phyloP scores from a whole-genome alignment of 1,140 invertebrate species.

The Drosophila sp. region DNA sequence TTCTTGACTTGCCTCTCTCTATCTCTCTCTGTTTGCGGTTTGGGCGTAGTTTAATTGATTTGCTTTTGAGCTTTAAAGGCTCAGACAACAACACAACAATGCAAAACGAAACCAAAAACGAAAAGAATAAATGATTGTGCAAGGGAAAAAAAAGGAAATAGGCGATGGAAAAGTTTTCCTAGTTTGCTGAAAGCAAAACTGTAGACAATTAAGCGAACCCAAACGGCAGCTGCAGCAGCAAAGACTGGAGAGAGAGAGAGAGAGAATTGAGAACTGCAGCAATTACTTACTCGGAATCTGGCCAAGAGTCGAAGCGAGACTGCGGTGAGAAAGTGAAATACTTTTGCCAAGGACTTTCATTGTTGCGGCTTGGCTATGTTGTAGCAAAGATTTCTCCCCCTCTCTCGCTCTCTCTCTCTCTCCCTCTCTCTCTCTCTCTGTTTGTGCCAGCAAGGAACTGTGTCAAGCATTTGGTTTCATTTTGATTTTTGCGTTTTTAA shows the following conservation, averaged over 20 bases:
- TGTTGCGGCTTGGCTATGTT: slow-evolving; percentile 69
- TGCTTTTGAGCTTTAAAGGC: slow-evolving; percentile 53
- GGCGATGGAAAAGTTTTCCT: slow-evolving; percentile 42
- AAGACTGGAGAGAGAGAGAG: slow-evolving; percentile 15
- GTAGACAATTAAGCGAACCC: slow-evolving; percentile 71
- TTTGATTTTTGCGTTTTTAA: slow-evolving; percentile 60
- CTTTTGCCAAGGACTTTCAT: slow-evolving; percentile 74
- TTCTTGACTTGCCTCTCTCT: slow-evolving; percentile 13
- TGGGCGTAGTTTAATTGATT: slow-evolving; percentile 69
- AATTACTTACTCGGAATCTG: slow-evolving; percentile 78
- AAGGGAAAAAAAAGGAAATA: slow-evolving; percentile 31
- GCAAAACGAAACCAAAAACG: slow-evolving; percentile 8
- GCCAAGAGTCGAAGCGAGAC: slow-evolving; percentile 50
- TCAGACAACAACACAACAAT: slow-evolving; percentile 20
- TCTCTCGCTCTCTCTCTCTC: slow-evolving; percentile 16
- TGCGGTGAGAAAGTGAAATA: slow-evolving; percentile 78
- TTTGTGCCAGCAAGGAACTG: slow-evolving; percentile 37
- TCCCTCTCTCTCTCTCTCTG: background rate
- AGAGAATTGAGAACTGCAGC: slow-evolving; percentile 67
- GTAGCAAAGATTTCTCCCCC: slow-evolving; percentile 49
- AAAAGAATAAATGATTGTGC: background rate
- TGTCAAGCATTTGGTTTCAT: slow-evolving; percentile 64
- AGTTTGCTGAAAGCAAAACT: slow-evolving; percentile 62
- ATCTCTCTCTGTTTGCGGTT: slow-evolving; percentile 37
- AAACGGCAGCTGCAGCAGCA: background rate